These are phyloP conservation scores for Diuraphis noxia DNA, from an alignment of 1,140 invertebrate species.

Conservation along the genomic window DNA sequence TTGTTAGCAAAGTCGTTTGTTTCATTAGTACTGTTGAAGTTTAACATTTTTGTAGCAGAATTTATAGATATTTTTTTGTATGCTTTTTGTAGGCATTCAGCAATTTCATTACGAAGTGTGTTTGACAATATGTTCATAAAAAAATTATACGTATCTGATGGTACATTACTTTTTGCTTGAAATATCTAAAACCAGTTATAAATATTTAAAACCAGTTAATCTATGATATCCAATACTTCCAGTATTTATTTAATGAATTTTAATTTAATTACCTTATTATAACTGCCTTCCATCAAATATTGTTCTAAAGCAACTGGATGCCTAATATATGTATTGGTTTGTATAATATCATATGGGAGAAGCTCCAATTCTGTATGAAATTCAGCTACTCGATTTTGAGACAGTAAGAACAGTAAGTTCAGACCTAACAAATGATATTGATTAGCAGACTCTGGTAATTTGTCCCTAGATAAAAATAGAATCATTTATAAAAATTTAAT, in stretches of 20 bases:
- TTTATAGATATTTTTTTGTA: constrained; percentile 87
- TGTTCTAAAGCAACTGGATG: constrained; percentile 96
- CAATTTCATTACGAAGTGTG: constrained; percentile 95
- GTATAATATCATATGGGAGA: constrained; percentile 88
- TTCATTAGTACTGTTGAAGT: constrained; percentile 64
- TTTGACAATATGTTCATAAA: constrained; percentile 97
- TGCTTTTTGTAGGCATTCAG: constrained; percentile 93
- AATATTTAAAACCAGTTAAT: constrained; percentile 67
- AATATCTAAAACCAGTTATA: constrained; percentile 68
- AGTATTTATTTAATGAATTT: neutral
- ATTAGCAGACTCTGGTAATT: constrained; percentile 88
- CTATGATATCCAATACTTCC: neutral
- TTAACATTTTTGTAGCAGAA: constrained; percentile 88
- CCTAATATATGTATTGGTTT: constrained; percentile 91
- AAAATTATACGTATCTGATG: constrained; percentile 91
- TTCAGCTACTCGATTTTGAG: constrained; percentile 95
- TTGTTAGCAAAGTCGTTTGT: constrained; percentile 40
- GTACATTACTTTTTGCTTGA: constrained; percentile 89
- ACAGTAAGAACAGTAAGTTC: constrained; percentile 92
- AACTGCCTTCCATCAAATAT: constrained; percentile 98
- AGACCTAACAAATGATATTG: constrained; percentile 95
- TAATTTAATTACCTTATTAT: constrained; percentile 80
- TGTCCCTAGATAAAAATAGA: constrained; percentile 65
- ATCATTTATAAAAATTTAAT: neutral
- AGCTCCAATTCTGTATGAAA: constrained; percentile 98